Conservation (phyloP, 2,113 vertebrate species). For the Rafetus swinhoei region DNA sequence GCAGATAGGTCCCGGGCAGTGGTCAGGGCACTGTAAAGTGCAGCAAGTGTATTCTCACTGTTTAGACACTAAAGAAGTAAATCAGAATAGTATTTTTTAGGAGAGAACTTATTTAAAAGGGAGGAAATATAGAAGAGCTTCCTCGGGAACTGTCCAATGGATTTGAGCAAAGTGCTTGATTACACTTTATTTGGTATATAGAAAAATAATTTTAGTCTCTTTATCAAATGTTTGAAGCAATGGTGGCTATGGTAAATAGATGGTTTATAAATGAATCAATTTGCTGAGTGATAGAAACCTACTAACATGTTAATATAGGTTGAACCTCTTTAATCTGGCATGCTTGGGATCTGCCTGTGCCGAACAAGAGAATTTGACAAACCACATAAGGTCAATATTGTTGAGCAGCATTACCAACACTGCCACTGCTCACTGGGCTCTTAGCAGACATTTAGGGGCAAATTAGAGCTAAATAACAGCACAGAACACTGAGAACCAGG, state of each 20-base stretch:
- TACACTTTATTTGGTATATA: not conserved
- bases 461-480: too few relatives aligned
- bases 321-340: too few relatives aligned
- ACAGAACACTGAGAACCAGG: too few relatives aligned
- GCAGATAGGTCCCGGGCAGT: rapidly evolving
- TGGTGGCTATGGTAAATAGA: not conserved
- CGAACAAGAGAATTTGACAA: too few relatives aligned
- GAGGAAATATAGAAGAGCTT: not conserved
- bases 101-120: not conserved
- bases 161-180: not conserved
- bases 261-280: rapidly evolving
- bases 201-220: not conserved
- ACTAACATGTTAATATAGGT: rapidly evolving
- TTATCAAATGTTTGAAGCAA: not conserved
- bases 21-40: not conserved
- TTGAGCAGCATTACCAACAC: too few relatives aligned
- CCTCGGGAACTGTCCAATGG: not conserved
- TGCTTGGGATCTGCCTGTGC: too few relatives aligned
- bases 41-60: rapidly evolving
- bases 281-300: not conserved
- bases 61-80: not conserved
- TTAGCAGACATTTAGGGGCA: too few relatives aligned
- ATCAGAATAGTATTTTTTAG: rapidly evolving
- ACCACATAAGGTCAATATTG: too few relatives aligned
- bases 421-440: too few relatives aligned